A percentile compares a stretch with the other conserved stretches of the same genome.
Conservation (phyloP, 1,140 invertebrate species). For the Drosophila nigrodunni region DNA sequence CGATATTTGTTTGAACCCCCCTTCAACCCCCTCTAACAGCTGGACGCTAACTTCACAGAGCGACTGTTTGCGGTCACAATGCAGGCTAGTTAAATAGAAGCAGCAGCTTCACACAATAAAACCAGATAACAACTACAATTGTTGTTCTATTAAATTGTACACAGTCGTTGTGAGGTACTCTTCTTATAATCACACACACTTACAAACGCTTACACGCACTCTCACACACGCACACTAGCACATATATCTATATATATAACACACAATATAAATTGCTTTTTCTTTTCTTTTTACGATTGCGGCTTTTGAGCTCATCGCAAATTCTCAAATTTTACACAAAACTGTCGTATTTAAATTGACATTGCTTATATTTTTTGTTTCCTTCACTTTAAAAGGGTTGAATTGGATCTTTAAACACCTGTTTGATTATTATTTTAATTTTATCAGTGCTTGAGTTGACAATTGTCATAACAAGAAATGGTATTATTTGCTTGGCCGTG, state of each 20-base stretch:
- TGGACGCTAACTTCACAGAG: constrained; percentile 30
- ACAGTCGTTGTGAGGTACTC: neutral
- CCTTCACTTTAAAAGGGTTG: neutral
- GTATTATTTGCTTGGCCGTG: neutral
- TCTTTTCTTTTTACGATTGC: neutral
- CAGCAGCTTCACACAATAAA: neutral
- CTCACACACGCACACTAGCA: neutral
- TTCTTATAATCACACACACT: constrained; percentile 7
- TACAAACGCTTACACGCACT: neutral
- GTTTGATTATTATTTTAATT: constrained; percentile 24
- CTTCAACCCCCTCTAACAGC: constrained; percentile 14
- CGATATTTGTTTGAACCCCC: constrained; percentile 39
- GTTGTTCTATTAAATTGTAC: constrained; percentile 4
- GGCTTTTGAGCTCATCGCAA: constrained; percentile 11
- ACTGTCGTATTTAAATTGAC: neutral
- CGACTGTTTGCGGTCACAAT: constrained; percentile 15
- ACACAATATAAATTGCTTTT: constrained; percentile 15
- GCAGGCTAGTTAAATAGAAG: constrained; percentile 39
- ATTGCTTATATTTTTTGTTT: neutral
- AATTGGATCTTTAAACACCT: constrained; percentile 20
- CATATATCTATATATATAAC: neutral
- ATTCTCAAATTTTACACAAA: neutral
- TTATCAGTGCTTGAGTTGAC: constrained; percentile 20
- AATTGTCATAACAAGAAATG: constrained; percentile 16
- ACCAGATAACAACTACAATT: neutral